These are phyloP conservation scores for Acanthisitta chloris DNA, from an alignment of 2,113 vertebrate species.

Conservation along the genomic window DNA sequence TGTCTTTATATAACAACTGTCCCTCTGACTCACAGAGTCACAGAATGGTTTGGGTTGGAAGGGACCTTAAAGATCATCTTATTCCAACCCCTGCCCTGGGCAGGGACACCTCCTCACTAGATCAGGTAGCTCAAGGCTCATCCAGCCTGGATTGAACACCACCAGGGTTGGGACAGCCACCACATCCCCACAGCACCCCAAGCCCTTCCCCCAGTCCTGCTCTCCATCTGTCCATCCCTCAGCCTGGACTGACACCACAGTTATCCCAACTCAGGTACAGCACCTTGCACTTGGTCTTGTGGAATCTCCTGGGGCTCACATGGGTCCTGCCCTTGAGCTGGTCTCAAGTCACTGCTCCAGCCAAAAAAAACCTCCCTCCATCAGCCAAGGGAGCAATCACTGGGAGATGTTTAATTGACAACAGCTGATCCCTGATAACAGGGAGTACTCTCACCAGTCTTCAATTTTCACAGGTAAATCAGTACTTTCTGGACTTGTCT, in stretches of 20 bases:
- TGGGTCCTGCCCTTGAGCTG: neutral
- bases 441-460: neutral
- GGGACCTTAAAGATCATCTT: neutral
- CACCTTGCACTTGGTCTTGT: neutral
- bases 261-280: neutral
- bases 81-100: neutral
- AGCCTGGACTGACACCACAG: neutral
- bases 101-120: neutral
- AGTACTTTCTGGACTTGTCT: neutral
- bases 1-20: neutral
- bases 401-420: neutral
- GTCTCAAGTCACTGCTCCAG: neutral
- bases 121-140: accelerated
- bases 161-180: neutral
- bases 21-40: neutral
- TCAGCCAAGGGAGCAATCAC: neutral
- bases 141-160: neutral
- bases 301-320: neutral
- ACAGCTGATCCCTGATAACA: neutral
- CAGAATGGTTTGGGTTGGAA: neutral
- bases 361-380: neutral
- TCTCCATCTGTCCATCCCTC: neutral
- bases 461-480: neutral
- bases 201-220: neutral
- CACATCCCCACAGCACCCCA: no score